Evolutionary conservation across 2,797 vertebrate genomes (phyloP), one percentile per base, ranked within the genome.

Genomic region (Craterocephalus amniculus): DNA sequence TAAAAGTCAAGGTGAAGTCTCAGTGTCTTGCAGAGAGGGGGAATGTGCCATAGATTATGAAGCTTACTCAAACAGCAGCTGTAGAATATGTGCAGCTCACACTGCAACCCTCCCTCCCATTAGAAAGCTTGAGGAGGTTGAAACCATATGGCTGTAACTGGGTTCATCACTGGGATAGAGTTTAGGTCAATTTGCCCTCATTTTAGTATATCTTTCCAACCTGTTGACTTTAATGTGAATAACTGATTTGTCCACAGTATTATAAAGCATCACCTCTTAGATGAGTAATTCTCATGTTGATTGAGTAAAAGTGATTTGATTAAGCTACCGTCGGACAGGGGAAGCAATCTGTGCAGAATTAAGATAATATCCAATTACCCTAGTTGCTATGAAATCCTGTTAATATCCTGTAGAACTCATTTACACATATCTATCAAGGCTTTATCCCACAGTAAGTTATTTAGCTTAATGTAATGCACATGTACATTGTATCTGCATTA

Each of bases 1-100:
- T 74, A 78, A 84, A 90, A 91, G 88, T 89, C 85, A 90, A 88
- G 89, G 87, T 90, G 90, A 88, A 59, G 77, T 63, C 2, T 74
- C 29, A 5, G 67, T 52, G 59, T 84, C 58, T 80, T 16, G 24
- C 52, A 61, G 78, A 67, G 67, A 74, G 72, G 77, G 69, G 70
- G 57, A 72, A 54, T 26, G 4, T 10, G 6, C 16, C 16, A 8
- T 71, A 70, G 56, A 81, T 81, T 72, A 71, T 13, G 5, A 59
- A 67, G 71, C n/a, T 27, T 24, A 58, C 35, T 52, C 32, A 13
- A 66, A 86, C 74, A 77, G 79, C 79, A 68, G 83, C 71, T 58
- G 69, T 69, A 82, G 71, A 73, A 65, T 60, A 70, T 7, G 26
- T 45, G 45, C 20, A 3, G 66, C 74, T 83, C 69, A 67, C 67